A percentile compares a stretch with the other conserved stretches of the same genome.
Conservation (phyloP, 2,888 invertebrate genomes). For the Lordiphosa andalusiaca region DNA sequence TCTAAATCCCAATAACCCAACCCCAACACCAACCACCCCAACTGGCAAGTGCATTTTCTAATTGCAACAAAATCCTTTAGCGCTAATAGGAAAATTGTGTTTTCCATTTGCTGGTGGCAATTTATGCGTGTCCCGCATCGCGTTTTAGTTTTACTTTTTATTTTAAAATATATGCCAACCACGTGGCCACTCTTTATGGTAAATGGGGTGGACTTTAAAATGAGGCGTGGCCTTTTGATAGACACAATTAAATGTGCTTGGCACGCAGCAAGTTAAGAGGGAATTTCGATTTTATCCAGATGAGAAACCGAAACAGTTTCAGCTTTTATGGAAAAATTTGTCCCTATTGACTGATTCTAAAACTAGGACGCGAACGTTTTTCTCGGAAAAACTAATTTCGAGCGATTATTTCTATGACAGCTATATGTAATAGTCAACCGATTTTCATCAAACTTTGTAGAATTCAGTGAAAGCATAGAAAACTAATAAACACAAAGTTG, state of each 20-base stretch:
- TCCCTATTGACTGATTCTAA: no score
- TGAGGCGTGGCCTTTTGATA: background rate
- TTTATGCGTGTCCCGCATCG: constrained; percentile 51
- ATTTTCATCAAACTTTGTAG: no score
- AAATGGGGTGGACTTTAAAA: background rate
- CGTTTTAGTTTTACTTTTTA: constrained; percentile 16
- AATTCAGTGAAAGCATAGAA: no score
- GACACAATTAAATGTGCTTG: constrained; percentile 6
- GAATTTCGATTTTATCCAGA: no score
- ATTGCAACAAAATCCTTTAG: constrained; percentile 65
- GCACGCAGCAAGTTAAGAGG: no score
- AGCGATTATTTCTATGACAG: no score
- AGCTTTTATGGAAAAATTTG: no score
- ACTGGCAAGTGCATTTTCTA: constrained; percentile 61
- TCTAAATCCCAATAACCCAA: background rate
- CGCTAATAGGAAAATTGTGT: constrained; percentile 68
- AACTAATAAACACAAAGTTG: no score
- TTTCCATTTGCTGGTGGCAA: constrained; percentile 32
- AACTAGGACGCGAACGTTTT: no score
- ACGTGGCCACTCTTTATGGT: background rate
- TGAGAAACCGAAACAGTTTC: no score
- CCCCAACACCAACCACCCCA: background rate
- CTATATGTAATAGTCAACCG: no score
- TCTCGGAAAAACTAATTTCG: no score
- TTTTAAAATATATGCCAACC: constrained; percentile 18